These are phyloP conservation scores for Nephrocerus scutellatus DNA, from an alignment of 2,888 invertebrate genomes.

Conservation along the genomic window DNA sequence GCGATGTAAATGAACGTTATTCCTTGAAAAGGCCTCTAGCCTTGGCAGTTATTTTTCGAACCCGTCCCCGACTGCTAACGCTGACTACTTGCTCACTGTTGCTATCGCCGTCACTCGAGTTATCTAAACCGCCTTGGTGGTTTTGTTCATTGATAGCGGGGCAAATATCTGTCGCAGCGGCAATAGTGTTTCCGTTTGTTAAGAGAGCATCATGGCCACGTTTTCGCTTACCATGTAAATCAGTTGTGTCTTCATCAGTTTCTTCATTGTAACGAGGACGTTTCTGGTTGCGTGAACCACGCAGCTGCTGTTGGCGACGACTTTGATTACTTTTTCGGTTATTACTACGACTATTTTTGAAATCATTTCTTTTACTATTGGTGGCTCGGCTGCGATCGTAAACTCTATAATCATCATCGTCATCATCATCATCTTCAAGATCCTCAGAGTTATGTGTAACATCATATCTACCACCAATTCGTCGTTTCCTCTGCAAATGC, in stretches of 20 bases:
- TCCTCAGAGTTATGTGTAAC: constrained; percentile 21
- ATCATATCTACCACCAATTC: too few species aligned
- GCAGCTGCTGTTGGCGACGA: constrained; percentile 28
- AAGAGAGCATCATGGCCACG: constrained; percentile 26
- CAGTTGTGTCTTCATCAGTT: constrained; percentile 49
- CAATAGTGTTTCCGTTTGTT: constrained; percentile 1
- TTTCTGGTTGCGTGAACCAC: constrained; percentile 44
- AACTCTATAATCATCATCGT: constrained; percentile 35
- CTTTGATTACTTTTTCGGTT: constrained; percentile 16
- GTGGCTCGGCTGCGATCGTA: constrained; percentile 16
- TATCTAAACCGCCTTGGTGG: constrained; percentile 23
- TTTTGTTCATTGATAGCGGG: too few species aligned
- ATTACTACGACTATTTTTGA: constrained; percentile 13
- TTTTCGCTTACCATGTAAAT: constrained; percentile 25
- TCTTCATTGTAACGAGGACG: constrained; percentile 56
- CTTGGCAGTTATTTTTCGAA: constrained; percentile 74
- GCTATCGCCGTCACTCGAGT: constrained; percentile 30
- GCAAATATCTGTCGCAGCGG: too few species aligned
- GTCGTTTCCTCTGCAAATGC: constrained; percentile 18
- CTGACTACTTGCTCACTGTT: constrained; percentile 47
- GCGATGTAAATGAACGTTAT: constrained; percentile 34
- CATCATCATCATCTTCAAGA: constrained; percentile 32
- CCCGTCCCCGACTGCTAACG: constrained; percentile 75
- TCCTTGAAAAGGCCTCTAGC: constrained; percentile 59
- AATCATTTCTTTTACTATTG: constrained; percentile 7